Base-by-base conservation (phyloP, 1,140 invertebrate genomes). In the Schlechtendalia chinensis region DNA sequence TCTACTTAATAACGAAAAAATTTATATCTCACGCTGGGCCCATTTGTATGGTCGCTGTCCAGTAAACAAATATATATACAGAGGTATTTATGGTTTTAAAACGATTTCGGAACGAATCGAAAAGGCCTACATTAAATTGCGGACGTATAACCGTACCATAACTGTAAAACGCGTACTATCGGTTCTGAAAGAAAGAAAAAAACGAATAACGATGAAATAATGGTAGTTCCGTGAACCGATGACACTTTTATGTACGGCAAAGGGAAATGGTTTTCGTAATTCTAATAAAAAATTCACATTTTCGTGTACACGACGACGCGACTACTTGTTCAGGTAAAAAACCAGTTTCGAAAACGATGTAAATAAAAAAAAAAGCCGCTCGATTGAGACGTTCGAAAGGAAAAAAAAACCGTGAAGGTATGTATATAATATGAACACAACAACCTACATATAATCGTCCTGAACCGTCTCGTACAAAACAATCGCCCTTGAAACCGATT, bases 251-350 rank as follows among this genome's bases (percentile, higher is more conserved):
- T 50, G 69, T 8, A 29, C 27, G 8, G 16, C 54, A 56, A 24
- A 32, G 53, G 47, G 71, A 32, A 74, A 74, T 74, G 50, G 71
- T 74, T 74, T 74, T 56, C 53, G 32, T 39, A 3, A 58, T 74
- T 61, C 59, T 59, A 77, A 77, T 74, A 77, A 4, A 39, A 77
- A 56, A 77, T 59, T 61, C 74, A 59, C 74, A 77, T 77, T 77
- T 77, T 77, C 32, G n/a, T 75, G 59, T 75, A 14, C n/a, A n/a
- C n/a, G 32, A 8, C 6, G 19, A 32, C 8, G 19, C 8, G 19
- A 29, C 14, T 59, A 58, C 19, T 39, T 8, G 17, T 59, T 17
- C 14, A n/a, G 47, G 19, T 45, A 58, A 22, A 58, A 77, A 77
- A 77, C 74, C 56, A 77, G 74, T 77, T 77, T 59, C n/a, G 11